A percentile compares a stretch with the other conserved stretches of the same genome.
Evolutionary conservation across 64 coral and sea anemone species (phyloP).

Genomic region (Montipora capricornis): DNA sequence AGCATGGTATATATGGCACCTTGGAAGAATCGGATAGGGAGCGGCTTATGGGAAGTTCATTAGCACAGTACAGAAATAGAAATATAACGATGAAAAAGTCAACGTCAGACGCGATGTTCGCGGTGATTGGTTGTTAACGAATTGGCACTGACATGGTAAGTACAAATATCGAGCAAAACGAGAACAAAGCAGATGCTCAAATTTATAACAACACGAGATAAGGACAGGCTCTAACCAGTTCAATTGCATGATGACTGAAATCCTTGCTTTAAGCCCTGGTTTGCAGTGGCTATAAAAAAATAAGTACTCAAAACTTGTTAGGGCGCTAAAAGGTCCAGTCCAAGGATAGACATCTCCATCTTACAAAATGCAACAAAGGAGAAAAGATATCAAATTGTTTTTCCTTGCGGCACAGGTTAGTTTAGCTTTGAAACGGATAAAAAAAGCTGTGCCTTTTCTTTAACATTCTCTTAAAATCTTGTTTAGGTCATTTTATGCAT

Average conservation of each 20-base stretch:
- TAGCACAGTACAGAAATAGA: constrained; percentile 11
- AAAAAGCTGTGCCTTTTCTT: neutral
- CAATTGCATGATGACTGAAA: neutral
- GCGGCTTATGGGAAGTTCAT: constrained; percentile 8
- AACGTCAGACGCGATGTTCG: neutral
- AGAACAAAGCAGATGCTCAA: constrained; percentile 13
- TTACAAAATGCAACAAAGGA: neutral
- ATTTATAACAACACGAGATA: too few relatives aligned
- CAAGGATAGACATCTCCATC: neutral
- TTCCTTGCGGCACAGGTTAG: neutral
- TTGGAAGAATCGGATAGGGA: neutral
- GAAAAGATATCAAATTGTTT: neutral
- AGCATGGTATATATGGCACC: too few relatives aligned
- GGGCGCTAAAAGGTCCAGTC: too few relatives aligned
- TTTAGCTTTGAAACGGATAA: neutral
- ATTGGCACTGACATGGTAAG: neutral
- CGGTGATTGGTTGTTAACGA: neutral
- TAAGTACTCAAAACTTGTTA: too few relatives aligned
- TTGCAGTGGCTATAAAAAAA: neutral
- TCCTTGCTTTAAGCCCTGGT: neutral
- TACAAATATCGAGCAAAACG: constrained; percentile 36
- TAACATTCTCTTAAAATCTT: neutral
- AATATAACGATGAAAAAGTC: neutral
- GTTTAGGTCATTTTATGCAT: constrained; percentile 13
- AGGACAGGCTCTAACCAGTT: neutral